Percentiles rank a stretch among this genome's conserved stretches.
phyloP scores from a whole-genome alignment of 2,113 vertebrate species.

The Romanogobio albipinnatus region DNA sequence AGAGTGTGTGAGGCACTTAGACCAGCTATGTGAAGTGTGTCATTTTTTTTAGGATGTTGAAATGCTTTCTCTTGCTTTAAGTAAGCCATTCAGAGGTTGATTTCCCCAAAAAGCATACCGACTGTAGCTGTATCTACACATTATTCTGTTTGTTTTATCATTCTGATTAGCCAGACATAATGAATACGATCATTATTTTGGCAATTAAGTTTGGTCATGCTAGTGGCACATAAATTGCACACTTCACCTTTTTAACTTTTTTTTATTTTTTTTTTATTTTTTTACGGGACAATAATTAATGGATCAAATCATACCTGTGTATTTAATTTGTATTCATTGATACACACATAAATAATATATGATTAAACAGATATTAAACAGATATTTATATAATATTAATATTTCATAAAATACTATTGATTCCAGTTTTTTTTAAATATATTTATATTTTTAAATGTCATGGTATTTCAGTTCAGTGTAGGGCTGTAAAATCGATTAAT shows the following conservation, averaged over 20 bases:
- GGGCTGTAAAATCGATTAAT: no score
- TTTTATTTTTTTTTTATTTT: background rate
- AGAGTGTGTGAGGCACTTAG: background rate
- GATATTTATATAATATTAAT: background rate
- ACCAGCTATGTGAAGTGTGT: background rate
- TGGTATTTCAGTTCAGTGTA: background rate
- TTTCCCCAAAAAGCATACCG: background rate
- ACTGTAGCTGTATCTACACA: background rate
- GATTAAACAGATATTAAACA: background rate
- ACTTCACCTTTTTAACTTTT: background rate
- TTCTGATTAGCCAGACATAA: background rate
- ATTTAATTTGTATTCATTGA: background rate
- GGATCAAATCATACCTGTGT: background rate
- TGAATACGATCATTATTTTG: background rate
- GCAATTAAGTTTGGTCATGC: background rate
- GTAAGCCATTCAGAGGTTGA: background rate
- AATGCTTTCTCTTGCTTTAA: background rate
- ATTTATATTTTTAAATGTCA: no score
- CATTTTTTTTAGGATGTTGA: background rate
- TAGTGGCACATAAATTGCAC: background rate
- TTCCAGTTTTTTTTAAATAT: background rate
- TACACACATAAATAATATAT: background rate
- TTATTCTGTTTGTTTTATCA: background rate
- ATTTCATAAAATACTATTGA: background rate
- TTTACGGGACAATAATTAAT: background rate